A percentile compares a stretch with the other conserved stretches of the same genome.
These are phyloP conservation scores for Macrocentrus cingulum DNA, from an alignment of 1,140 invertebrate genomes.

Conservation along the genomic window DNA sequence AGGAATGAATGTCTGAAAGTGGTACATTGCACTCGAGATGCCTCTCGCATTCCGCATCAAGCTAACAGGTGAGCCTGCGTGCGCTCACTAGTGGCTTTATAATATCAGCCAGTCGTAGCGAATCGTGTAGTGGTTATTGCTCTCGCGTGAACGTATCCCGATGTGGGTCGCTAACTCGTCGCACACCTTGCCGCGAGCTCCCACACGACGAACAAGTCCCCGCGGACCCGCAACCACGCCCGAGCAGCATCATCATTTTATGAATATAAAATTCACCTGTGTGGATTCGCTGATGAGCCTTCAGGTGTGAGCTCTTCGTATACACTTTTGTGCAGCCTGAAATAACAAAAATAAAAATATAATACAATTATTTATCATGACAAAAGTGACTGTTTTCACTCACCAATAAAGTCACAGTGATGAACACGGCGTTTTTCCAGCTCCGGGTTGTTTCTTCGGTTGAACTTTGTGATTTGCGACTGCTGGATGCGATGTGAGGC, in stretches of 20 bases:
- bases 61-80: conserved; percentile 13
- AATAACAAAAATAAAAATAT: conserved; percentile 40
- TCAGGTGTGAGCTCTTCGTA: conserved; percentile 31
- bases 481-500: conserved; percentile 53
- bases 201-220: background rate
- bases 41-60: conserved; percentile 16
- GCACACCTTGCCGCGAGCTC: conserved; percentile 16
- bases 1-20: conserved; percentile 9
- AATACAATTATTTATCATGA: conserved; percentile 6
- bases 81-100: background rate
- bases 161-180: conserved; percentile 51
- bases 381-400: conserved; percentile 40
- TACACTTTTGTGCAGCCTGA: conserved; percentile 73
- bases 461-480: conserved; percentile 69
- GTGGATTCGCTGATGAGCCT: conserved; percentile 34
- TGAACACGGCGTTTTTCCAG: conserved; percentile 92
- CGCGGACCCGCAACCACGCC: conserved; percentile 23
- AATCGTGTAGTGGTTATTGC: conserved; percentile 14
- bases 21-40: conserved; percentile 17
- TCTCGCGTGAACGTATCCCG: conserved; percentile 36
- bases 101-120: conserved; percentile 13
- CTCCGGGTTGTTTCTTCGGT: conserved; percentile 93
- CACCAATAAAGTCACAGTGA: conserved; percentile 93
- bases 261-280: conserved; percentile 74
- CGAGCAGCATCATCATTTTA: background rate